A percentile compares a stretch with the other conserved stretches of the same genome.
These are phyloP conservation scores for Strix uralensis DNA, from an alignment of 2,113 vertebrate genomes.

Conservation along the genomic window DNA sequence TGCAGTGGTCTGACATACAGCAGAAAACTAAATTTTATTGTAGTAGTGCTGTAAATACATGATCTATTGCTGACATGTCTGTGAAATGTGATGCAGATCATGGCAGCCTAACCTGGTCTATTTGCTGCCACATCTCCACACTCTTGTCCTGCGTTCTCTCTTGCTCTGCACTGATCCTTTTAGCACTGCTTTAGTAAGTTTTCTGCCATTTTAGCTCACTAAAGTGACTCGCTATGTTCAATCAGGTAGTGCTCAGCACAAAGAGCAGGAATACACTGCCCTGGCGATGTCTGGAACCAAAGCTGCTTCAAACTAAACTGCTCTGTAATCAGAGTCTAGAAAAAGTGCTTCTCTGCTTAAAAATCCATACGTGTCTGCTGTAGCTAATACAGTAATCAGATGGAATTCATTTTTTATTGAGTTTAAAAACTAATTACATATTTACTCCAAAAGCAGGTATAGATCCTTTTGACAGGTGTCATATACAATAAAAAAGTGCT, in stretches of 20 bases:
- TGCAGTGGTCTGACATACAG: neutral
- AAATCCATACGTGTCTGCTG: neutral
- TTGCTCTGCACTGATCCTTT: neutral
- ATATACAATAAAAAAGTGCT: neutral
- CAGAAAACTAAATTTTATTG: neutral
- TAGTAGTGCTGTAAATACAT: neutral
- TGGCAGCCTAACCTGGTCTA: neutral
- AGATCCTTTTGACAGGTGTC: neutral
- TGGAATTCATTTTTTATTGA: neutral
- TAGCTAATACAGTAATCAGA: neutral
- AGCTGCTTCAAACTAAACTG: neutral
- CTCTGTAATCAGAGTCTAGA: neutral
- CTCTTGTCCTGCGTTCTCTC: too few relatives aligned
- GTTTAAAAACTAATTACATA: neutral
- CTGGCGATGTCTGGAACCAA: neutral
- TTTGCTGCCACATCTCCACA: neutral
- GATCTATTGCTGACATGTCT: neutral
- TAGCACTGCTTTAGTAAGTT: neutral
- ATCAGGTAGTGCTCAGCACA: neutral
- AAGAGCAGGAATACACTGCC: neutral
- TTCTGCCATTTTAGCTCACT: neutral
- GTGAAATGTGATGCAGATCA: neutral
- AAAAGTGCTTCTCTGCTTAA: neutral
- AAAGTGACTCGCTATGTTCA: neutral
- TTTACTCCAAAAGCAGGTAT: neutral